Evolutionary conservation across 2,888 invertebrate species (phyloP).

Genomic region (Pachymerium ferrugineum): DNA sequence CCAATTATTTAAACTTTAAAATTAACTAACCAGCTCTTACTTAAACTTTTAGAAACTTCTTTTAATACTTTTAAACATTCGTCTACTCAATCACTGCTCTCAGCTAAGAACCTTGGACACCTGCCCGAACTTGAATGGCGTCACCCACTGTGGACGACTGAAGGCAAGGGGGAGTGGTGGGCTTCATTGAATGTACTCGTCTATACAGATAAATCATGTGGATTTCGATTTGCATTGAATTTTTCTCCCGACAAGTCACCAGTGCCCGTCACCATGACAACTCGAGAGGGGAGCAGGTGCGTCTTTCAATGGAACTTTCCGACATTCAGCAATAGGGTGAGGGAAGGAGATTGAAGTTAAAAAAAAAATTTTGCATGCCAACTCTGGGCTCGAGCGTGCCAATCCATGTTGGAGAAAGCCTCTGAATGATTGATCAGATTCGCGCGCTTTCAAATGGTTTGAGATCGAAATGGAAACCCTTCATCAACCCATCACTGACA

Average conservation of each 20-base stretch:
- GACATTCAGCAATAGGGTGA: constrained; percentile 16
- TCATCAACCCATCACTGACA: not conserved
- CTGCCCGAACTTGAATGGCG: not conserved
- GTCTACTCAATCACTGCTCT: not conserved
- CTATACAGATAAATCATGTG: constrained; percentile 28
- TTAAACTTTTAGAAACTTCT: no score
- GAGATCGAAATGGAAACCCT: not conserved
- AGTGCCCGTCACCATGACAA: constrained; percentile 6
- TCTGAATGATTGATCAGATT: constrained; percentile 25
- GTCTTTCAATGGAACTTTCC: constrained; percentile 25
- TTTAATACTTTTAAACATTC: not conserved
- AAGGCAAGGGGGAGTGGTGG: not conserved
- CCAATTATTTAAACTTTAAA: constrained; percentile 23
- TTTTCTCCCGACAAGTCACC: constrained; percentile 17
- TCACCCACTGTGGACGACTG: constrained; percentile 17
- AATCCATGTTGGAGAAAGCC: not conserved
- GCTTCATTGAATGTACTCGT: constrained; percentile 4
- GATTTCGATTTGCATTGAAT: constrained; percentile 29
- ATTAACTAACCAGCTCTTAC: no score
- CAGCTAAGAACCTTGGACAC: not conserved
- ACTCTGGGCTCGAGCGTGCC: not conserved
- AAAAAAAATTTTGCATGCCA: constrained; percentile 5
- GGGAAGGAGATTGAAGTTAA: constrained; percentile 19
- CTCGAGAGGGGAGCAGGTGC: constrained; percentile 27
- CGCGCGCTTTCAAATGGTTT: not conserved